Evolutionary conservation across 2,888 invertebrate genomes (phyloP), one percentile per base, ranked within the genome.

Genomic region (Glaucopsyche alexis): DNA sequence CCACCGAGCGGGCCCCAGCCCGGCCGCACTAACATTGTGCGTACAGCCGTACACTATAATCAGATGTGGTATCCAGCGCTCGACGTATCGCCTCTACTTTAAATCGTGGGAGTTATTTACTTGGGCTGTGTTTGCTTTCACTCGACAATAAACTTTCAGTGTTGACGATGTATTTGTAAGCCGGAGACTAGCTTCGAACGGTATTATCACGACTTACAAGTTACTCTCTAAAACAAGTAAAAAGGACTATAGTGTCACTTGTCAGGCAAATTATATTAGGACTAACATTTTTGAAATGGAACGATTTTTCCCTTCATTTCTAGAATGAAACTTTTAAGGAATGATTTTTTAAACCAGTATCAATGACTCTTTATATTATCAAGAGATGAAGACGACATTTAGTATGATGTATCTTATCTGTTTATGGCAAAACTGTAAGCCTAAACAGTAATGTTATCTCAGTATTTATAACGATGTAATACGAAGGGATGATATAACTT

Each of bases 1-100:
- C 89, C 90, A 84, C 85, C 82, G 88, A 86, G 82, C 80, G 82
- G 84, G 85, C 86, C 85, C 84, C 85, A 79, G 81, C 81, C 82
- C 83, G 82, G 84, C 85, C 84, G 81, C 80, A 79, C 80, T 79
- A 80, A 84, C 83, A 80, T 77, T 79, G 82, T 84, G 86, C 86
- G 83, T 84, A 86, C 84, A 82, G 81, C 79, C 86, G 83, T 84
- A 86, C 84, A 82, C 81, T 79, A 76, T 78, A 78, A 83, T 84
- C 84, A 85, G 85, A 88, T 86, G 85, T 82, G 85, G 85, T 84
- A 85, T 67, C 67, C 71, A 71, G 64, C 55, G 64, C 85, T 80
- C 71, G 75, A 80, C 80, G 80, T 78, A 78, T 76, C 74, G 77
- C 74, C 77, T 76, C 74, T 74, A 75, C 65, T 76, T 77, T 78